Evolutionary conservation across 2,888 invertebrate species (phyloP).

Genomic region (Melinaea menophilus): DNA sequence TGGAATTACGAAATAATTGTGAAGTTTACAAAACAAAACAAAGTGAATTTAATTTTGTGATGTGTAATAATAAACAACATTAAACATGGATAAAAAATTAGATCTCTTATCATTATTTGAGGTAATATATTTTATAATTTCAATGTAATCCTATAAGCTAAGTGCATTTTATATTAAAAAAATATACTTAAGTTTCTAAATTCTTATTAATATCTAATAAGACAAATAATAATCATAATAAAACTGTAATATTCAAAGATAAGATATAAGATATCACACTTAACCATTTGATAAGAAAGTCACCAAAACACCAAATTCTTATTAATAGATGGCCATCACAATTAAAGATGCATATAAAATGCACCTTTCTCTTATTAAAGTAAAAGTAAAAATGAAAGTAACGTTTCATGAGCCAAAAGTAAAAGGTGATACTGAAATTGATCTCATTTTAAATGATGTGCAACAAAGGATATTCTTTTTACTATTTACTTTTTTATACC

Average conservation of each 20-base stretch:
- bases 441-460: conserved; percentile 10
- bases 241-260: too few species aligned
- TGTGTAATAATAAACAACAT: conserved; percentile 40
- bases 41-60: conserved; percentile 51
- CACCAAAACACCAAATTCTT: neutral
- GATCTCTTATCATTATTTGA: conserved; percentile 72
- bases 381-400: conserved; percentile 58
- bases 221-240: neutral
- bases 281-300: neutral
- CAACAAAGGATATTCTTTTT: too few species aligned
- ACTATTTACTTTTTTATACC: too few species aligned
- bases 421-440: conserved; percentile 33
- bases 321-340: neutral
- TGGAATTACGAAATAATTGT: conserved; percentile 13
- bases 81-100: conserved; percentile 72
- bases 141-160: too few species aligned
- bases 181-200: neutral
- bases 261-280: neutral
- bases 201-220: conserved; percentile 4
- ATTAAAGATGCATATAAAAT: conserved; percentile 23
- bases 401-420: conserved; percentile 37
- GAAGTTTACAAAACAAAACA: conserved; percentile 13
- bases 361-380: conserved; percentile 39
- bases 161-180: too few species aligned
- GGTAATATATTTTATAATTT: conserved; percentile 46